phyloP scores from a whole-genome alignment of 2,113 vertebrate genomes.

The Plotosus lineatus region DNA sequence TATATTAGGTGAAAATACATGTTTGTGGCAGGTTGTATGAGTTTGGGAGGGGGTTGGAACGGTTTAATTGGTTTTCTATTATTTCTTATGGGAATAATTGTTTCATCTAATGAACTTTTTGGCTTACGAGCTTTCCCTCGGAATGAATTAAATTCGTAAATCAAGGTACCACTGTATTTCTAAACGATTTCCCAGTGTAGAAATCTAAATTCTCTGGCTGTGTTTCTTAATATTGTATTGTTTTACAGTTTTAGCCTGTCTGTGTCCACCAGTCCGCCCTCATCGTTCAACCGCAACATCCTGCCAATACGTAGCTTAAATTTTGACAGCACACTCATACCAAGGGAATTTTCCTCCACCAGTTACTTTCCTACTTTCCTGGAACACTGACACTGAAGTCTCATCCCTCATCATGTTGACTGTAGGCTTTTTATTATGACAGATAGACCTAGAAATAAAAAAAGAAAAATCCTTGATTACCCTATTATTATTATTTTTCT shows the following conservation, averaged over 20 bases:
- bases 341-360: conserved; percentile 80
- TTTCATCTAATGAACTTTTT: too few relatives aligned
- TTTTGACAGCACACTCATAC: conserved; percentile 78
- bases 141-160: too few relatives aligned
- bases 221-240: not conserved
- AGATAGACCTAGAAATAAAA: not conserved
- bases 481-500: too few relatives aligned
- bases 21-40: too few relatives aligned
- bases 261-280: not conserved
- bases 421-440: not conserved
- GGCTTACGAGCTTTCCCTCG: too few relatives aligned
- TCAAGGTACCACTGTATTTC: too few relatives aligned
- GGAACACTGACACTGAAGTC: conserved; percentile 68
- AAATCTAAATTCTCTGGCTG: not conserved
- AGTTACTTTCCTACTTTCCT: conserved; percentile 76
- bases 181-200: not conserved
- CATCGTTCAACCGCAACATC: conserved; percentile 35
- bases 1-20: too few relatives aligned
- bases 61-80: too few relatives aligned
- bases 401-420: not conserved
- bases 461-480: not conserved
- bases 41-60: too few relatives aligned
- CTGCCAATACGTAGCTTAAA: conserved; percentile 80
- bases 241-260: not conserved
- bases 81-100: too few relatives aligned